Percentiles rank a stretch among this genome's conserved stretches.
These are phyloP conservation scores for Gnatocerus cornutus DNA, from an alignment of 2,888 invertebrate genomes.

Conservation along the genomic window DNA sequence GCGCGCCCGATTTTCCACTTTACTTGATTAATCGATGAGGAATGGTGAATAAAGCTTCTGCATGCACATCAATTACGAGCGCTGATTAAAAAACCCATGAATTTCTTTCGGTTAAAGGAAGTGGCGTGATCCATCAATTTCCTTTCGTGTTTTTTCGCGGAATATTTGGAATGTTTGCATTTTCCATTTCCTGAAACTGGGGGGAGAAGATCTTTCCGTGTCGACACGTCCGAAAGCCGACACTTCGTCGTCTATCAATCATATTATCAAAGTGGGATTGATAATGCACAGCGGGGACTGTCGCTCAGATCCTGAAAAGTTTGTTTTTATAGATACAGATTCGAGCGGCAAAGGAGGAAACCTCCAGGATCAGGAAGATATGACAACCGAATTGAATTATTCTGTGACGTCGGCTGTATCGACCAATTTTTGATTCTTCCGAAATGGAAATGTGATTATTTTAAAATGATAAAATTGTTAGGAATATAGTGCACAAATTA, in stretches of 20 bases:
- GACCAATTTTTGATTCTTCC: too few relatives aligned
- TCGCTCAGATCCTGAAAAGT: background rate
- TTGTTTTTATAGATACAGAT: constrained; percentile 1
- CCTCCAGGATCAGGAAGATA: background rate
- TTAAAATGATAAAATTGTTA: too few relatives aligned
- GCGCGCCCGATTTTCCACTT: constrained; percentile 15
- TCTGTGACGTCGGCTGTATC: too few relatives aligned
- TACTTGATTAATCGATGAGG: constrained; percentile 24
- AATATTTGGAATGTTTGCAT: constrained; percentile 30
- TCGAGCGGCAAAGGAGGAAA: background rate
- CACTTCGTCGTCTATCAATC: constrained; percentile 39
- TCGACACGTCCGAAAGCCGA: constrained; percentile 29
- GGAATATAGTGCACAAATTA: too few relatives aligned
- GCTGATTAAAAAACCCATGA: constrained; percentile 31
- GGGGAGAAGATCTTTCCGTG: constrained; percentile 32
- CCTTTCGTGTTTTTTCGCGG: constrained; percentile 12
- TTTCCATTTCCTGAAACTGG: constrained; percentile 19
- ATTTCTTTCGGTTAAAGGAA: constrained; percentile 22
- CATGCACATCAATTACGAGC: constrained; percentile 24
- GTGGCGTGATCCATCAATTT: constrained; percentile 32
- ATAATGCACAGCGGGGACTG: constrained; percentile 10
- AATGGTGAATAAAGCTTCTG: background rate
- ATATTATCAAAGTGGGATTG: constrained; percentile 23
- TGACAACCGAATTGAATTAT: background rate
- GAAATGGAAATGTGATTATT: too few relatives aligned